Conservation (phyloP, 1,140 invertebrate species). For the Scylla paramamosain region DNA sequence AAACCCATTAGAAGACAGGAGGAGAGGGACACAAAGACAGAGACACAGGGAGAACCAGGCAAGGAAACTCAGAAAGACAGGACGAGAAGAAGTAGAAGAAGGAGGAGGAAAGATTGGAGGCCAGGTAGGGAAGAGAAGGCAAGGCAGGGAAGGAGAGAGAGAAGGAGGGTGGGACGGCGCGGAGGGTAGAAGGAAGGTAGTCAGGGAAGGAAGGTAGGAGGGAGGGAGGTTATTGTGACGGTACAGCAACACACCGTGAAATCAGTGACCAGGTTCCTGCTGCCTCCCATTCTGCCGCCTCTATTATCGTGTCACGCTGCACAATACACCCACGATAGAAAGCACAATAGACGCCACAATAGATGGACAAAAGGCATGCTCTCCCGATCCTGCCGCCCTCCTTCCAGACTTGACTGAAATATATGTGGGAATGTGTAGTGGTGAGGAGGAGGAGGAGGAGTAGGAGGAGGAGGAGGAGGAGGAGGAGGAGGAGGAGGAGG, state of each 20-base stretch:
- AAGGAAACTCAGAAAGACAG: background rate
- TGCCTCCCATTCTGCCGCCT: conserved; percentile 55
- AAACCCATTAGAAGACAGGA: background rate
- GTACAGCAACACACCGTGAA: conserved; percentile 53
- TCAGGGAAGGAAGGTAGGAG: background rate
- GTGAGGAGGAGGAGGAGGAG: conserved; percentile 10
- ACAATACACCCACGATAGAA: conserved; percentile 64
- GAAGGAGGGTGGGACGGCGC: background rate
- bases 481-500: background rate
- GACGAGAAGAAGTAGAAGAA: background rate
- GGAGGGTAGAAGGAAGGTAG: background rate
- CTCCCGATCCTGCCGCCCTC: conserved; percentile 45
- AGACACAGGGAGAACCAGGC: background rate
- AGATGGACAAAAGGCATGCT: conserved; percentile 67
- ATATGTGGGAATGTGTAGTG: conserved; percentile 61
- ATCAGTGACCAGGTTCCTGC: conserved; percentile 65
- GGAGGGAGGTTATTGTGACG: conserved; percentile 38
- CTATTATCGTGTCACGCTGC: conserved; percentile 65
- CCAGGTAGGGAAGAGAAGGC: no score
- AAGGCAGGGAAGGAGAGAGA: background rate
- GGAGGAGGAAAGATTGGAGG: background rate
- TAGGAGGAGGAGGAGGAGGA: background rate
- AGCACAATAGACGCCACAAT: conserved; percentile 64
- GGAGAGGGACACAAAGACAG: background rate
- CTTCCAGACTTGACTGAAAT: conserved; percentile 65